Percentiles rank a stretch among this genome's conserved stretches.
phyloP scores from a whole-genome alignment of 2,797 vertebrate species.

The Enteromius paludinosus region DNA sequence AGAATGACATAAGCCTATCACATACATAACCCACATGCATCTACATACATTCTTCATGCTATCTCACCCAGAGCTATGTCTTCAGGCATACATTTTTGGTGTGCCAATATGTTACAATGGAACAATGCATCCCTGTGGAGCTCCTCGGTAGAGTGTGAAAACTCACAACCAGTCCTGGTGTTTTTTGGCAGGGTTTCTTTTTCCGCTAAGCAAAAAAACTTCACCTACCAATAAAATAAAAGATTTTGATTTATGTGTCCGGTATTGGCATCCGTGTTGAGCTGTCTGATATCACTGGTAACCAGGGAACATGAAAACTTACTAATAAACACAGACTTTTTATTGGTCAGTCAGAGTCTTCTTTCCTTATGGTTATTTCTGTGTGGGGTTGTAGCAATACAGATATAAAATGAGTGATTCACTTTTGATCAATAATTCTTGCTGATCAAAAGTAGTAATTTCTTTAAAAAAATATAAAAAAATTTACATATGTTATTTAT shows the following conservation, averaged over 20 bases:
- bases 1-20: constrained; percentile 12
- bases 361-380: neutral
- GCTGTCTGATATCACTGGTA: neutral
- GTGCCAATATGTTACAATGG: neutral
- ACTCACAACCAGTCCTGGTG: neutral
- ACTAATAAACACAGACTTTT: neutral
- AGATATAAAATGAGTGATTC: neutral
- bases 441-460: neutral
- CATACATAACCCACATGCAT: constrained; percentile 26
- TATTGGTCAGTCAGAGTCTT: neutral
- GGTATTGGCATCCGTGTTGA: neutral
- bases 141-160: neutral
- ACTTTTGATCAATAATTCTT: neutral
- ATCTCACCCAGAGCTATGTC: neutral
- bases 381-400: neutral
- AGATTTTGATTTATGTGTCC: neutral
- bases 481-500: neutral
- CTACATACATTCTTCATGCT: constrained; percentile 2
- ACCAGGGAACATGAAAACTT: neutral
- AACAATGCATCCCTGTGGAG: neutral
- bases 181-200: neutral
- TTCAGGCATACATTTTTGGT: constrained; percentile 17
- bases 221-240: neutral
- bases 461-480: neutral
- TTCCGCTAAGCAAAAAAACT: neutral